Conservation (phyloP, 1,140 invertebrate species). For the Drosophila sulfurigaster region DNA sequence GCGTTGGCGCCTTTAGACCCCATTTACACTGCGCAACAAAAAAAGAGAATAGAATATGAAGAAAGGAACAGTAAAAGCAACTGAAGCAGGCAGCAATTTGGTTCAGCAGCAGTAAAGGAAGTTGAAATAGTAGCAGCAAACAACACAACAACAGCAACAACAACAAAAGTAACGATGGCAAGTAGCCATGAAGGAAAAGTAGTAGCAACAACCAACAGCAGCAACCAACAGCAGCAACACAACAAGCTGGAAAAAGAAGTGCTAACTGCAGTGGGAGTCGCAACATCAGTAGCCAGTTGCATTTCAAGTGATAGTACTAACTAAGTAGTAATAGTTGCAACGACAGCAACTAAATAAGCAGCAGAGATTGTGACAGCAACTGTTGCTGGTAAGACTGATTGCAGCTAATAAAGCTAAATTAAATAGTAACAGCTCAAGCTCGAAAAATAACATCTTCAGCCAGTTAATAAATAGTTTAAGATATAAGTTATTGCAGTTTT, state of each 20-base stretch:
- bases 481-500: too few species aligned
- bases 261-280: too few species aligned
- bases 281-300: neutral
- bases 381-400: too few species aligned
- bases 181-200: neutral
- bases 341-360: too few species aligned
- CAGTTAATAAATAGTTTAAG: too few species aligned
- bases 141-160: constrained; percentile 2
- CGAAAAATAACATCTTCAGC: too few species aligned
- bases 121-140: neutral
- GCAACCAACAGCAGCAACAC: neutral
- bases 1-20: constrained; percentile 11
- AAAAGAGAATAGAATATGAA: neutral
- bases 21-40: constrained; percentile 31
- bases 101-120: neutral
- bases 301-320: too few species aligned
- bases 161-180: neutral
- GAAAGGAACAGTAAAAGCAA: neutral
- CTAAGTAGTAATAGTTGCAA: too few species aligned
- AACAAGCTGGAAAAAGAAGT: neutral
- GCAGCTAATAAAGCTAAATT: too few species aligned
- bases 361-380: too few species aligned
- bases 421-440: too few species aligned
- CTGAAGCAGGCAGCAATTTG: constrained; percentile 2
- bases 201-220: neutral